Base-by-base conservation (phyloP, 2,113 vertebrate species). In the Scartelaos histophorus region DNA sequence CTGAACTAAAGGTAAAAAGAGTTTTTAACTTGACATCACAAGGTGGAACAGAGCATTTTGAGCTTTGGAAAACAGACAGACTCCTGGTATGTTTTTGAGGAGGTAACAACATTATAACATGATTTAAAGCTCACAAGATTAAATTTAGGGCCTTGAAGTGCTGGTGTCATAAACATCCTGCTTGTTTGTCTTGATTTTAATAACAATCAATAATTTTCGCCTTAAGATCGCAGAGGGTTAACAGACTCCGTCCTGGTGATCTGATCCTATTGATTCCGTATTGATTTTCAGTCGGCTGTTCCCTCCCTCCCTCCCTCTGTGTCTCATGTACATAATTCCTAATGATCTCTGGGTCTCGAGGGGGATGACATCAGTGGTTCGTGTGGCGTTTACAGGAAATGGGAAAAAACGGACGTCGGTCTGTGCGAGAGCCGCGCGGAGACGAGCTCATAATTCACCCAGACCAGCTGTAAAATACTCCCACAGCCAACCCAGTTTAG, bases 301-400 rank as follows among this genome's bases (percentile, higher is more conserved):
- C 69, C 75, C 66, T 57, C 62, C 75, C 72, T 70, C 72, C 49
- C 67, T 53, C 21, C 7, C 0, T 17, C 49, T 64, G 34, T 57
- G 16, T 64, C 81, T 74, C 74, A 81, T 79, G 74, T 85, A 61
- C 81, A 82, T 80, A 71, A 65, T 24, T 0, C 66, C 58, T 83
- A 86, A 71, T 77, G 87, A 88, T 84, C 1, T 35, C 76, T 58
- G 61, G 38, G 76, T 69, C 85, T 73, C 79, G 3, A n/a, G 0
- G n/a, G 80, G 82, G 60, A 82, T 93, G 90, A 92, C 83, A 83
- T 92, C 91, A 74, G 29, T 61, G 21, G 67, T 83, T 88, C 58
- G 16, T 11, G 70, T 75, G 69, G 12, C 16, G 5, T 65, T 89
- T 90, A 78, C 84, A 62, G 90, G 85, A 83, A 88, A 35, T 25